Conservation (phyloP, 2,113 vertebrate species). For the Oenanthe oenanthe region DNA sequence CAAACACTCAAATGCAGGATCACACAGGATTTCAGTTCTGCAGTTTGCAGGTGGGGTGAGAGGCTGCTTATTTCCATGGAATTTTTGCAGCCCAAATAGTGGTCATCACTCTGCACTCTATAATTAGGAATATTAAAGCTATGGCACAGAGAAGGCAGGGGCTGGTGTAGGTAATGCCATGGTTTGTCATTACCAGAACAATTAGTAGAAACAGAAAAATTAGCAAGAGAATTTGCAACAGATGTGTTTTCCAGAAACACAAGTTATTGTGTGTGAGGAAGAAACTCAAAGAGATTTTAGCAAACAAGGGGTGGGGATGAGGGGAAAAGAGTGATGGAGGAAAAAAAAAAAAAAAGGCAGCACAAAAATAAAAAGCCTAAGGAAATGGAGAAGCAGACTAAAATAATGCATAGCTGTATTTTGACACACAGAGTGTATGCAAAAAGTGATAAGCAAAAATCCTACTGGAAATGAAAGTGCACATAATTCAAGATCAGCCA, state of each 20-base stretch:
- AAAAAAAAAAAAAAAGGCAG: neutral
- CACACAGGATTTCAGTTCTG: neutral
- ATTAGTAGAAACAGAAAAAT: neutral
- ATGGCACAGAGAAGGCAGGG: neutral
- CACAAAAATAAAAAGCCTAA: neutral
- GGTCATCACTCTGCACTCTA: neutral
- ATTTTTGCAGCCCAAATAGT: neutral
- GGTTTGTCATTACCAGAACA: neutral
- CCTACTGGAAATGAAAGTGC: neutral
- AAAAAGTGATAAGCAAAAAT: neutral
- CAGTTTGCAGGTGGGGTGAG: neutral
- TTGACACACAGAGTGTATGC: accelerated
- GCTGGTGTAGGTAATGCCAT: neutral
- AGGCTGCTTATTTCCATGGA: neutral
- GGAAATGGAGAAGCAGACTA: neutral
- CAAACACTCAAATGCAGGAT: neutral
- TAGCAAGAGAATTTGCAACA: neutral
- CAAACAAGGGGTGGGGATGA: accelerated
- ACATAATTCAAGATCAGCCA: neutral
- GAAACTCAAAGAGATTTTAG: neutral
- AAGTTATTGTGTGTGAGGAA: neutral
- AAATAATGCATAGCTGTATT: neutral
- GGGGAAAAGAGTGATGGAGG: accelerated
- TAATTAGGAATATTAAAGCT: neutral
- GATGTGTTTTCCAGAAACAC: neutral